A percentile compares a stretch with the other conserved stretches of the same genome.
phyloP scores from a whole-genome alignment of 2,113 vertebrate species.

The Ceyx melanurus region DNA sequence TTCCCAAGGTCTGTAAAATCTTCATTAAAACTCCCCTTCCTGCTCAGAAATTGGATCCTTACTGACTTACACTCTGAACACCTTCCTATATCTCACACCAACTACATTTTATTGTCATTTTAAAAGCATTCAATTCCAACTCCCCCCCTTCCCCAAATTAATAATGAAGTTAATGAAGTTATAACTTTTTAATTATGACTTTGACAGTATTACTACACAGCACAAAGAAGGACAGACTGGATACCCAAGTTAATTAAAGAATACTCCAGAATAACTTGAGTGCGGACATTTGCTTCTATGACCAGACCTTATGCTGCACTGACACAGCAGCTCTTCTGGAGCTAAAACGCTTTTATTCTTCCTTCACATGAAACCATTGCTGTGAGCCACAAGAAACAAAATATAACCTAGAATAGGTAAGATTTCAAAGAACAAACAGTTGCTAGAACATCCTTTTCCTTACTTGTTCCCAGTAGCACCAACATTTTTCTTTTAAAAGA shows the following conservation, averaged over 20 bases:
- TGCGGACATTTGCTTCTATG: not conserved
- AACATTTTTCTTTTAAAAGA: not conserved
- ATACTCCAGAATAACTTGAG: not conserved
- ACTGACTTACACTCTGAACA: not conserved
- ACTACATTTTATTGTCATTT: not conserved
- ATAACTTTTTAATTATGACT: not conserved
- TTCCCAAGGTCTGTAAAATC: conserved; percentile 8
- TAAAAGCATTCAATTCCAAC: not conserved
- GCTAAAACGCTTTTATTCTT: not conserved
- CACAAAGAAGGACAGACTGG: not conserved
- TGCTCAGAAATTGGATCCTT: conserved; percentile 1
- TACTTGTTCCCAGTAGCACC: not conserved
- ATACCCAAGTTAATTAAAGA: not conserved
- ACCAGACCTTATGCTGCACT: not conserved
- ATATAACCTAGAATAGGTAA: not conserved
- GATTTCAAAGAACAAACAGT: not conserved
- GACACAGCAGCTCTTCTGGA: not conserved
- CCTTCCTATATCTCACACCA: not conserved
- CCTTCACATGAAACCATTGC: not conserved
- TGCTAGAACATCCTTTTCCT: not conserved
- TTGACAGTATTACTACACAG: not conserved
- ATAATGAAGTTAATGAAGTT: not conserved
- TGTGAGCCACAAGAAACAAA: not conserved
- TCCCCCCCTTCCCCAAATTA: too few relatives aligned
- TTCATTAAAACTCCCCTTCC: conserved; percentile 24